phyloP scores from a whole-genome alignment of 2,888 invertebrate genomes.

The Hirtodrosophila duncani region DNA sequence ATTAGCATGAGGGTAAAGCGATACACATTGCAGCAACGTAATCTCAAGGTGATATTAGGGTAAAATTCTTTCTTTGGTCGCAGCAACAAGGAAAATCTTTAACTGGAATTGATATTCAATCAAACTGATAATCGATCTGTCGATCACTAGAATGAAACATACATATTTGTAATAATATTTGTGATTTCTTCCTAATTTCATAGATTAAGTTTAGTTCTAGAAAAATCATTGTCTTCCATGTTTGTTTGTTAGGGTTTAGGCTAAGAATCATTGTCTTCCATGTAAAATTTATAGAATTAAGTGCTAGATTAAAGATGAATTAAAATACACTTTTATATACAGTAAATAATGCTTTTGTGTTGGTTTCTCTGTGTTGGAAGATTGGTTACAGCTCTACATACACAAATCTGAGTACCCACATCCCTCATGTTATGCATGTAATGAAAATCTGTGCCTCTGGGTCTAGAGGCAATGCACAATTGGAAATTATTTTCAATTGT shows the following conservation, averaged over 20 bases:
- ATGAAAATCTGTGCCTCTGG: no score
- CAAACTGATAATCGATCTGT: slow-evolving; percentile 36
- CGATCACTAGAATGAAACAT: slow-evolving; percentile 2
- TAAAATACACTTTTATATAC: slow-evolving; percentile 37
- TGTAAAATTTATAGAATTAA: slow-evolving; percentile 60
- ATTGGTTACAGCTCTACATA: neutral
- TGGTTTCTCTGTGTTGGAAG: no score
- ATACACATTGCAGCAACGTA: slow-evolving; percentile 43
- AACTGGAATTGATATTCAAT: slow-evolving; percentile 62
- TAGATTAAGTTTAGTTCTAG: slow-evolving; percentile 33
- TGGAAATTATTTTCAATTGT: no score
- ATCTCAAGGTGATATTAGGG: slow-evolving; percentile 74
- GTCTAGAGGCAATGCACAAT: no score
- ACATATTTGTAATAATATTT: slow-evolving; percentile 48
- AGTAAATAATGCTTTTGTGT: slow-evolving; percentile 7
- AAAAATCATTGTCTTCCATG: slow-evolving; percentile 75
- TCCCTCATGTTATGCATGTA: no score
- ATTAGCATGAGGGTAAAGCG: slow-evolving; percentile 19
- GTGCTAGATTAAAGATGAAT: no score
- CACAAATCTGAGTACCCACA: no score
- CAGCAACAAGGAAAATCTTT: slow-evolving; percentile 17
- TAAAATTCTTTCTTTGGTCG: slow-evolving; percentile 44
- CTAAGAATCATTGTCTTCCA: slow-evolving; percentile 74
- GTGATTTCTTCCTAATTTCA: slow-evolving; percentile 52
- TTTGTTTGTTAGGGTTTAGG: slow-evolving; percentile 62